Base-by-base conservation (phyloP, 64 coral and sea anemone genomes). In the Actinia tenebrosa region DNA sequence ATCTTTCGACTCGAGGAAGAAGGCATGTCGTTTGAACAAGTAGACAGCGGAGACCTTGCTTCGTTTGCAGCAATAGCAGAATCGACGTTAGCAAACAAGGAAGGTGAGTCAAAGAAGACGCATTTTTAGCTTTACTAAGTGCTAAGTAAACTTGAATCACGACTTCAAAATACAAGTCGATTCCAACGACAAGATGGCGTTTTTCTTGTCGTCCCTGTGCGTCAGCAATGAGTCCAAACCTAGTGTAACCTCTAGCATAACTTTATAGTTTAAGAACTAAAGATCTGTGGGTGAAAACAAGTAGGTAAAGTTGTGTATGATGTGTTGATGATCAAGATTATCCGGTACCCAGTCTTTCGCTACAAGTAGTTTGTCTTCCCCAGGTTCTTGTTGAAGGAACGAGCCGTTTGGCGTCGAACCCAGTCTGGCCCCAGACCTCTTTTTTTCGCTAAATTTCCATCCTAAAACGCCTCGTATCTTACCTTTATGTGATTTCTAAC, bases 271-370 rank as follows among this genome's bases (percentile, higher is more conserved):
- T 75, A 30, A 75, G 13, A 42, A 75, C 69, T 75, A 43, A 27
- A 75, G 69, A 30, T 75, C 26, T 75, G 26, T 13, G 69, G 26
- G 14, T 14, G 22, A 42, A 75, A 37, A 13, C 13, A 10, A 11
- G n/a, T 25, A 3, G 26, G 22, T 75, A 42, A 75, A 75, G 26
- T 75, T 18, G 80, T 50, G 4, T 83, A 46, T 45, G 53, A 11
- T 42, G 63, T 75, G 69, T 75, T 42, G 69, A 23, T 75, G 69
- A 27, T 42, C 16, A 17, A 44, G 56, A 85, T 85, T 87, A 91
- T 97, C 91, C 94, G 91, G 94, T 89, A 90, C 94, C 94, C 94
- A 97, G 94, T 88, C 94, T 92, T 97, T 89, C 91, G 89, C 86
- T 37, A 37, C 84, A 84, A 87, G 80, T 83, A 90, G 86, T 86